phyloP scores from a whole-genome alignment of 2,113 vertebrate species.

The Gobiocypris rarus region DNA sequence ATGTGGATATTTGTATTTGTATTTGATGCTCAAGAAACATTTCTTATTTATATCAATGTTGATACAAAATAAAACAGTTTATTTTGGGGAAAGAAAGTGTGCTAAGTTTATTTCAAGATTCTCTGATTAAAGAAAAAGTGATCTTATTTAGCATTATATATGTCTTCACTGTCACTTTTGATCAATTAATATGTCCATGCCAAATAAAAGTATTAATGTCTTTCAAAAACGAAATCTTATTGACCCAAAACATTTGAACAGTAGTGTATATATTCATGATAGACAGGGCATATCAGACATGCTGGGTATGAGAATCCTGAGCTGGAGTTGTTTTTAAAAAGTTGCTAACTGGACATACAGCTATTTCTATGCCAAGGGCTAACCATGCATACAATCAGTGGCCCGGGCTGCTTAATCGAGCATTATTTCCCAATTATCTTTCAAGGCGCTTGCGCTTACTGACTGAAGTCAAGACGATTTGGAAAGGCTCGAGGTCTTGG shows the following conservation, averaged over 20 bases:
- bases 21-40: not conserved
- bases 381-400: not conserved
- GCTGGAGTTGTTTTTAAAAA: conserved; percentile 16
- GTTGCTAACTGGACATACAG: conserved; percentile 3
- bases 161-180: no score
- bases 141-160: no score
- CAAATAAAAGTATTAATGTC: no score
- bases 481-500: conserved; percentile 37
- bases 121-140: not conserved
- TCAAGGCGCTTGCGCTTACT: conserved; percentile 28
- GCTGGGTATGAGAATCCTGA: conserved; percentile 25
- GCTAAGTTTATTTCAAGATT: not conserved
- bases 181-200: no score
- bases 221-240: no score
- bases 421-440: conserved; percentile 25
- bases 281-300: conserved; percentile 36
- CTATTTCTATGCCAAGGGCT: conserved; percentile 20
- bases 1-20: no score
- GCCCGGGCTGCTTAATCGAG: conserved; percentile 8
- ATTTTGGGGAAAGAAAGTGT: not conserved
- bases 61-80: not conserved
- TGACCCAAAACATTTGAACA: not conserved
- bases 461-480: conserved; percentile 37
- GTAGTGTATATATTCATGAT: not conserved
- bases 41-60: not conserved